These are phyloP conservation scores for Condylura cristata DNA, from an alignment of 2,113 vertebrate species.

Conservation along the genomic window DNA sequence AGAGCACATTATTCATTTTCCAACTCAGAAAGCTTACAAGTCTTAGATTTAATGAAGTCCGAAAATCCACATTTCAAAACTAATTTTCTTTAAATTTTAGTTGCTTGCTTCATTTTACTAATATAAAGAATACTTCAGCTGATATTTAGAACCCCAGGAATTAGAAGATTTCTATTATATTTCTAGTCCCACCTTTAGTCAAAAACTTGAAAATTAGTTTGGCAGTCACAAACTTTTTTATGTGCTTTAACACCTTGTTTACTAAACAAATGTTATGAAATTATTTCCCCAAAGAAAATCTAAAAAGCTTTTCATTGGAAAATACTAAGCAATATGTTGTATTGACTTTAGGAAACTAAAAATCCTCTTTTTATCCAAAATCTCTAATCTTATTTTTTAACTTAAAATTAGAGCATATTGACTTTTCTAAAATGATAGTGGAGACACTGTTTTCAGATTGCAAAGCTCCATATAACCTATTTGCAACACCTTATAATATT, in stretches of 20 bases:
- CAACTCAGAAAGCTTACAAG: not conserved
- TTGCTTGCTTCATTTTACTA: not conserved
- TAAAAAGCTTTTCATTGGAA: not conserved
- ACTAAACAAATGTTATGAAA: slow-evolving; percentile 22
- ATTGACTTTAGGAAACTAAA: not conserved
- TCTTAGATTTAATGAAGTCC: slow-evolving; percentile 9
- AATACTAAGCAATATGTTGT: not conserved
- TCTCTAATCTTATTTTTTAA: not conserved
- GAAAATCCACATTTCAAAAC: not conserved
- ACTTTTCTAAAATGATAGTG: not conserved
- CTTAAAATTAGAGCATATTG: not conserved
- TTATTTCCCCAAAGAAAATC: not conserved
- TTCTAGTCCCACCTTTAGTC: not conserved
- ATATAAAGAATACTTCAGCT: not conserved
- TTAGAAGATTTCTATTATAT: not conserved
- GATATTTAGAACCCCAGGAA: not conserved
- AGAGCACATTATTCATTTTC: not conserved
- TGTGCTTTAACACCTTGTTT: not conserved
- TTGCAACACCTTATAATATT: not conserved
- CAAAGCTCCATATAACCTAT: not conserved
- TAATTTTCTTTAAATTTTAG: not conserved
- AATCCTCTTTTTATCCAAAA: not conserved
- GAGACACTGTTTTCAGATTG: not conserved
- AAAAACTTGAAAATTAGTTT: not conserved
- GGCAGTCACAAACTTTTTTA: slow-evolving; percentile 13